Conservation (phyloP, 2,113 vertebrate genomes). For the Picathartes gymnocephalus region DNA sequence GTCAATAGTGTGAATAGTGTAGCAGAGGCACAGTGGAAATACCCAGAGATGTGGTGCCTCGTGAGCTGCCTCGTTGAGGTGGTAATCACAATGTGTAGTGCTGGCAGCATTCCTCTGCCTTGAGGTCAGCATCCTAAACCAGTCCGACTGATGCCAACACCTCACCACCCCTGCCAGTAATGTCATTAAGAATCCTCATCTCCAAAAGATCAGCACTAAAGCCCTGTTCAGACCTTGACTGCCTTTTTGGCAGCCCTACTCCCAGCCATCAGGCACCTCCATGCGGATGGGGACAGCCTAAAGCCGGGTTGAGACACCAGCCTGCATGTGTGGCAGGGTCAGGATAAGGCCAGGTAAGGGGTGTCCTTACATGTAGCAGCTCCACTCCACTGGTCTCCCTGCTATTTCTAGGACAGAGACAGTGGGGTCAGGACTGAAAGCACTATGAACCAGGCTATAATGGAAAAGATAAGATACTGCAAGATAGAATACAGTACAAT, state of each 20-base stretch:
- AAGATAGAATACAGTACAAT: neutral
- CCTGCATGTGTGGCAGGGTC: rapidly evolving
- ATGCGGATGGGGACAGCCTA: neutral
- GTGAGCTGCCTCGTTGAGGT: neutral
- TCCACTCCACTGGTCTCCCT: neutral
- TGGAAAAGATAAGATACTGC: neutral
- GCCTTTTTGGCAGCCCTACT: neutral
- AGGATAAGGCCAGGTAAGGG: neutral
- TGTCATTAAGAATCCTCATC: neutral
- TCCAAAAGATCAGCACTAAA: neutral
- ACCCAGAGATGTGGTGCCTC: neutral
- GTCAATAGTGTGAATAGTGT: neutral
- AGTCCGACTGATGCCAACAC: neutral
- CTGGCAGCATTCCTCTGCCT: slow-evolving; percentile 28
- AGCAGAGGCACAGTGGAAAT: neutral
- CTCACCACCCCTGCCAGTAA: neutral
- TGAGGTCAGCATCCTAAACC: slow-evolving; percentile 30
- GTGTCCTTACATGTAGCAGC: neutral
- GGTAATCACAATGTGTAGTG: neutral
- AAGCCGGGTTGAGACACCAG: neutral
- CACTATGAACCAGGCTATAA: neutral
- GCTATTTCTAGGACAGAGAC: neutral
- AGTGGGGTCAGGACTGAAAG: neutral
- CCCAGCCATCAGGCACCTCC: neutral
- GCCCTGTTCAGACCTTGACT: neutral